phyloP scores from a whole-genome alignment of 2,797 vertebrate genomes.

The Manis crassicaudata region DNA sequence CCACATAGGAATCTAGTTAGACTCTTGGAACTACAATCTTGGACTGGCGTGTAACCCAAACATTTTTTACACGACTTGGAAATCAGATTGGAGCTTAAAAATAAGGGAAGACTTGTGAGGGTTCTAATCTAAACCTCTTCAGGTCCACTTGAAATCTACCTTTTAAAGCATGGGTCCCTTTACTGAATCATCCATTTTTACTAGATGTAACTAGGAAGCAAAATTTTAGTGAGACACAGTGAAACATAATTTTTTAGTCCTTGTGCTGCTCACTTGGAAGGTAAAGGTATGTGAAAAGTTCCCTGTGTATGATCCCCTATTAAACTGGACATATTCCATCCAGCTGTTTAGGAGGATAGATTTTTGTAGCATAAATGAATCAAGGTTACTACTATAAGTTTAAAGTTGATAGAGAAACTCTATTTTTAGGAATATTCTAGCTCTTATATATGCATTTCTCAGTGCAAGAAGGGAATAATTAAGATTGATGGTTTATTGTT shows the following conservation, averaged over 20 bases:
- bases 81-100: conserved; percentile 62
- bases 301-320: neutral
- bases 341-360: neutral
- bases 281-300: neutral
- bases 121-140: conserved; percentile 8
- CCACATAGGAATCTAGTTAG: conserved; percentile 76
- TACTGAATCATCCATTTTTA: neutral
- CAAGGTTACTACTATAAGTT: neutral
- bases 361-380: conserved; percentile 12
- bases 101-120: conserved; percentile 25
- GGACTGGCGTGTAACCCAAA: conserved; percentile 61
- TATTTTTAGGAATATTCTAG: conserved; percentile 16
- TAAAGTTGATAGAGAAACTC: conserved; percentile 55
- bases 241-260: conserved; percentile 12
- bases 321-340: neutral
- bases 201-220: neutral
- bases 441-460: conserved; percentile 54
- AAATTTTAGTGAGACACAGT: neutral
- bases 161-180: neutral
- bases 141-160: conserved; percentile 22
- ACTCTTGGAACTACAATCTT: conserved; percentile 71
- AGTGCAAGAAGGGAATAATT: conserved; percentile 45
- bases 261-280: neutral
- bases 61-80: conserved; percentile 64
- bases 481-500: conserved; percentile 60